Evolutionary conservation across 2,888 invertebrate species (phyloP).

Genomic region (Xylota sylvarum): DNA sequence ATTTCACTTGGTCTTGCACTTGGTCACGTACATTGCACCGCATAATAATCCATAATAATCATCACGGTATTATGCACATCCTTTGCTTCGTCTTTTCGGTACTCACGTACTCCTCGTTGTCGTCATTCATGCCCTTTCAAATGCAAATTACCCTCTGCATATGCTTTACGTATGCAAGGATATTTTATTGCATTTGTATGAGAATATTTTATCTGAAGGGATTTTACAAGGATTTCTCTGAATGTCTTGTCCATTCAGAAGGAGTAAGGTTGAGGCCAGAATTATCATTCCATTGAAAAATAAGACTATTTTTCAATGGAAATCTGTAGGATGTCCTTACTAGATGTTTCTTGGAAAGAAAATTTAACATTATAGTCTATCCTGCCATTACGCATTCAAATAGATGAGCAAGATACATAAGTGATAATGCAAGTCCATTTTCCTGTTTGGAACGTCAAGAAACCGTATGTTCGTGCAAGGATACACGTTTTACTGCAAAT

Average conservation of each 20-base stretch:
- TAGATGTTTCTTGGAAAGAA: background rate
- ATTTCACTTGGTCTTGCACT: constrained; percentile 45
- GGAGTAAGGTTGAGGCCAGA: background rate
- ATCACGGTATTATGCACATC: constrained; percentile 18
- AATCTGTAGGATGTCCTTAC: background rate
- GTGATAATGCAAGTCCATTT: no score
- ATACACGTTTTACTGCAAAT: no score
- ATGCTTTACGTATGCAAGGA: constrained; percentile 11
- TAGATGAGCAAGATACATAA: background rate
- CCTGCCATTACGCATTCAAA: background rate
- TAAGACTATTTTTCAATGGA: background rate
- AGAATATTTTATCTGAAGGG: constrained; percentile 8
- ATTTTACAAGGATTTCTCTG: background rate
- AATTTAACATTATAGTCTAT: background rate
- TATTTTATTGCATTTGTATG: constrained; percentile 35
- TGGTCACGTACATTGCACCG: constrained; percentile 49
- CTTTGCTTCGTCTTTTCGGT: constrained; percentile 22
- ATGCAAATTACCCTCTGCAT: constrained; percentile 41
- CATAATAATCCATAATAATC: constrained; percentile 45
- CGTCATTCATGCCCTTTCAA: constrained; percentile 21
- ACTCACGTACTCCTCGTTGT: background rate
- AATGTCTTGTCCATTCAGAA: background rate
- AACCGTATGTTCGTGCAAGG: no score
- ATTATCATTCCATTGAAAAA: background rate
- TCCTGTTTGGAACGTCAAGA: no score